These are phyloP conservation scores for Cherax destructor DNA, from an alignment of 1,140 invertebrate genomes.

Conservation along the genomic window DNA sequence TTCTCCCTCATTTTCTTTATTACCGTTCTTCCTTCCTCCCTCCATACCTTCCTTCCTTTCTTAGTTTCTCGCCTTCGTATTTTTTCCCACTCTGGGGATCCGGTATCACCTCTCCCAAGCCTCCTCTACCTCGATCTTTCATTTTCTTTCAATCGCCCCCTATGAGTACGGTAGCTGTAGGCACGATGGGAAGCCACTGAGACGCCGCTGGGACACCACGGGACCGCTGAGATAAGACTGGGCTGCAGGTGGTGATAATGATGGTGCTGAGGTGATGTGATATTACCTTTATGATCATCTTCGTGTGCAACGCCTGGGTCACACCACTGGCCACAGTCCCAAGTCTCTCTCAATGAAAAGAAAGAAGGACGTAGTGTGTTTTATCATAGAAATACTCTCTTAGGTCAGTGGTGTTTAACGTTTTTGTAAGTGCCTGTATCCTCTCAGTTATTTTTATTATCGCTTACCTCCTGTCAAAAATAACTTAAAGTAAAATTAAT, in stretches of 20 bases:
- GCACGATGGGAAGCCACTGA: background rate
- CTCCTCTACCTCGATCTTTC: background rate
- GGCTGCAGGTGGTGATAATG: background rate
- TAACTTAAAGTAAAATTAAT: too few relatives aligned
- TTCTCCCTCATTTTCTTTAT: background rate
- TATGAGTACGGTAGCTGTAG: background rate
- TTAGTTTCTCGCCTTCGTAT: background rate
- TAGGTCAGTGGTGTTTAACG: too few relatives aligned
- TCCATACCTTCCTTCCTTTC: background rate
- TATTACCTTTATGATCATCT: background rate
- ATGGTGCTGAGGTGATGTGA: too few relatives aligned
- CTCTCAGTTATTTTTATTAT: too few relatives aligned
- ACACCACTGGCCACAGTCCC: too few relatives aligned
- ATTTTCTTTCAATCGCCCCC: background rate
- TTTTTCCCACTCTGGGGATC: background rate
- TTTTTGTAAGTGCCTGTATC: too few relatives aligned
- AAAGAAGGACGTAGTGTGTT: too few relatives aligned
- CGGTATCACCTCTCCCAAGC: background rate
- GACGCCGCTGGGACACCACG: conserved; percentile 14
- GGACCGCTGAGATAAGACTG: background rate
- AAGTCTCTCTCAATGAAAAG: too few relatives aligned
- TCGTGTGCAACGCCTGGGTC: background rate
- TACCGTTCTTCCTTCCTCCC: background rate
- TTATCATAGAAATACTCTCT: too few relatives aligned
- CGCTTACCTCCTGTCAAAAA: too few relatives aligned